Evolutionary conservation across 92 coral and sea anemone species (phyloP), one percentile per base, ranked within the genome.

Genomic region (Porites rus): DNA sequence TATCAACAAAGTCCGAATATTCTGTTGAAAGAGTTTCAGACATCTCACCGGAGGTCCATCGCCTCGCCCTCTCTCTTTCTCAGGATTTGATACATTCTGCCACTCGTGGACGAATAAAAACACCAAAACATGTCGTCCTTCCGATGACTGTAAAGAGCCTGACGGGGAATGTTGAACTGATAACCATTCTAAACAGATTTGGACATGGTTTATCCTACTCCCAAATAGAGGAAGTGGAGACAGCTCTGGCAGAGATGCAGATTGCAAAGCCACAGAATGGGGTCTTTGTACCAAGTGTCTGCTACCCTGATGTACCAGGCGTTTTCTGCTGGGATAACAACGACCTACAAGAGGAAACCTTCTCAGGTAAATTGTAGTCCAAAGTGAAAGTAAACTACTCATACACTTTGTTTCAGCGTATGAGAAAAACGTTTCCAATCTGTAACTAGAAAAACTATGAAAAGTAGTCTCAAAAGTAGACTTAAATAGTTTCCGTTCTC

Each of bases 271-370:
- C 63, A 43, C 72, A 65, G 65, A 86, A 81, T n/a, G 93, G 90
- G 19, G 79, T 81, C 59, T 38, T 92, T 51, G 20, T 82, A 51
- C 95, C 95, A 25, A 77, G 74, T 53, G 65, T 74, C 28, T 85
- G 92, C 80, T 85, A 75, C 60, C 74, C 85, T 38, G 86, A 76
- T 9, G 71, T 89, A 65, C 76, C 90, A 53, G 93, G 90, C 7
- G 89, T 87, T 61, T 79, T 89, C 72, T 90, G 92, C 60, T 92
- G 91, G 92, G 95, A 92, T 61, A 92, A 89, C 88, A 92, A 85
- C 31, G 95, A 89, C 70, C 66, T 92, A 8, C 62, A 79, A 10
- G 95, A 92, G 76, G 95, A 92, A 84, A 92, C 91, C 25, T 61
- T 92, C 21, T 89, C 92, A 83, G 92, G 85, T 83, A 74, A 14